phyloP scores from a whole-genome alignment of 2,888 invertebrate genomes.

The Dryadula phaetusa region DNA sequence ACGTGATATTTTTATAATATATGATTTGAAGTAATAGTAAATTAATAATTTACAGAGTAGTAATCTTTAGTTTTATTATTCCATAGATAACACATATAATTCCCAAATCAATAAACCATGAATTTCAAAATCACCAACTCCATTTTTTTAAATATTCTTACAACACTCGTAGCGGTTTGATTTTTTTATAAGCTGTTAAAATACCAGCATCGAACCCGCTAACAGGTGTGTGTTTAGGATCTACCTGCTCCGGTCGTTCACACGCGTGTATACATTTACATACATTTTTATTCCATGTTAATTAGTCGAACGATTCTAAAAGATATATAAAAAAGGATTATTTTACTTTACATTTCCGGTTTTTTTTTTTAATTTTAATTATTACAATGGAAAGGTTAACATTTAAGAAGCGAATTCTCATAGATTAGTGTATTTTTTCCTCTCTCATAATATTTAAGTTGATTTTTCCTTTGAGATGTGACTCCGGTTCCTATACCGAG shows the following conservation, averaged over 20 bases:
- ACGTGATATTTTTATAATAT: too few species aligned
- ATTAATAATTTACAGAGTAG: too few species aligned
- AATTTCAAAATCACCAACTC: neutral
- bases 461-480: too few species aligned
- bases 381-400: neutral
- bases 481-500: too few species aligned
- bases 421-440: neutral
- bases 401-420: neutral
- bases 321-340: neutral
- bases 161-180: neutral
- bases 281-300: conserved; percentile 11
- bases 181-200: conserved; percentile 10
- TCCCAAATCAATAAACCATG: neutral
- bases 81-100: too few species aligned
- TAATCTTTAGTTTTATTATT: too few species aligned
- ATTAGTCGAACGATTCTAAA: conserved; percentile 1
- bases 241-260: conserved; percentile 27
- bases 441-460: too few species aligned
- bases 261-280: conserved; percentile 14
- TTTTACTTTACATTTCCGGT: neutral
- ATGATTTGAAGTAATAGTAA: too few species aligned
- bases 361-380: conserved; percentile 1
- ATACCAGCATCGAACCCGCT: conserved; percentile 13
- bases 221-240: conserved; percentile 33
- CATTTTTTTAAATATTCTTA: neutral